Evolutionary conservation across 1,140 invertebrate species (phyloP), one percentile per base, ranked within the genome.

Genomic region (Camponotus pennsylvanicus): DNA sequence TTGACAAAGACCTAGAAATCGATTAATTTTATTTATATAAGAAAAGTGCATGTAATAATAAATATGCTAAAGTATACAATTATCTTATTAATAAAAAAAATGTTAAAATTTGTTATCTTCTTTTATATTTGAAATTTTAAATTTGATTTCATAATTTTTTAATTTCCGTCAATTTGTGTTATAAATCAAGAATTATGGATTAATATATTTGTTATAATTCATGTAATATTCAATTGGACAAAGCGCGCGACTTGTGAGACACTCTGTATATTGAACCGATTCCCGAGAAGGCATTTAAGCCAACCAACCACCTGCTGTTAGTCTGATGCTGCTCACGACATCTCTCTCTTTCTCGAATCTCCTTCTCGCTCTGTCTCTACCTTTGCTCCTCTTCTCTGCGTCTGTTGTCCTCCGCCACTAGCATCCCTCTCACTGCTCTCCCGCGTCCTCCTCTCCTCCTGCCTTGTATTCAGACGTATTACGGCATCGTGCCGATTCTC

Each of bases 271-370:
- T 90, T 76, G 87, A 88, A 89, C 91, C 91, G 91, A 92, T 92
- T 92, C 91, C 85, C 75, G 91, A 67, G 90, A 92, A 91, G 90
- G 91, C 88, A 90, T 90, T 92, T 92, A 91, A 92, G 86, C 91
- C 87, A 91, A 86, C 67, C 86, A 92, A 90, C 92, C 92, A 92
- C 92, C 92, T 92, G 92, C 92, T 92, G 92, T 92, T 92, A 90
- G 86, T 69, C 88, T 66, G 86, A 90, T 91, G 85, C 91, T 79
- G 88, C 70, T 77, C 89, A 77, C 82, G 52, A 85, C 57, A 73
- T 89, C 76, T 87, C 61, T 83, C 59, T 87, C 85, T 88, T 67
- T 69, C 70, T 86, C 76, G 9, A 2, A 49, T 63, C 55, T 70
- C 59, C 59, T 66, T 79, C 77, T 82, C 67, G n/a, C 87, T 57